Percentiles rank a stretch among this genome's conserved stretches.
Conservation (phyloP, 2,797 vertebrate species). For the Nannoperca australis region DNA sequence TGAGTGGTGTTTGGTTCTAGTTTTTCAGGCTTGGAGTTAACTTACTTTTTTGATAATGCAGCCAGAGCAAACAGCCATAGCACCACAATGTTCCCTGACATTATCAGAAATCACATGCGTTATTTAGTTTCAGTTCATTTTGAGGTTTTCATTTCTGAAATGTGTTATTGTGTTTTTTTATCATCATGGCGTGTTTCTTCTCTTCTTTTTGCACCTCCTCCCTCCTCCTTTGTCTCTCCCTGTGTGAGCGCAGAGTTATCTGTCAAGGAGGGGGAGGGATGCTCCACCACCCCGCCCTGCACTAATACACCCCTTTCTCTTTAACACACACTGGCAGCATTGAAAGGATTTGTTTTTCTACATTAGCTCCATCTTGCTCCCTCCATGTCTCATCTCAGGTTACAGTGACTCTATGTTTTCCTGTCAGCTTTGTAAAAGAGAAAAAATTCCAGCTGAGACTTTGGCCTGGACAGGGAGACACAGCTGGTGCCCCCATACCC, state of each 20-base stretch:
- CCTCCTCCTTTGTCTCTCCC: constrained; percentile 12
- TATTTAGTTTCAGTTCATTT: constrained; percentile 30
- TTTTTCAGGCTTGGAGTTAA: neutral
- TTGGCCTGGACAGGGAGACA: constrained; percentile 42
- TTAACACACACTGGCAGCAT: constrained; percentile 61
- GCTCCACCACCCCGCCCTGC: constrained; percentile 16
- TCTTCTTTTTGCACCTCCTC: constrained; percentile 21
- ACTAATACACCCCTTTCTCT: constrained; percentile 59
- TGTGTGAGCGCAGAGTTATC: constrained; percentile 29
- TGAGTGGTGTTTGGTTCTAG: neutral
- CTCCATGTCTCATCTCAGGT: constrained; percentile 58
- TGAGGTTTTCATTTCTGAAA: constrained; percentile 15
- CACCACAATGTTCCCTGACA: neutral
- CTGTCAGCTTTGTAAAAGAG: constrained; percentile 58
- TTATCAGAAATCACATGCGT: constrained; percentile 27
- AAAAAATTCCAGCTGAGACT: constrained; percentile 64
- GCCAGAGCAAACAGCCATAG: neutral
- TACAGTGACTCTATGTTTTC: constrained; percentile 64
- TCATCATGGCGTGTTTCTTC: constrained; percentile 15
- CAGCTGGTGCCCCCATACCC: constrained; percentile 64
- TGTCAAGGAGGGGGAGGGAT: constrained; percentile 27
- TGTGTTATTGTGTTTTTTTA: constrained; percentile 21
- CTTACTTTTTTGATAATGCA: neutral
- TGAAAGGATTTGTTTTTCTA: constrained; percentile 69
- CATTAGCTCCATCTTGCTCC: constrained; percentile 32